Conservation (phyloP, 1,140 invertebrate genomes). For the Andrena cerasifolii region DNA sequence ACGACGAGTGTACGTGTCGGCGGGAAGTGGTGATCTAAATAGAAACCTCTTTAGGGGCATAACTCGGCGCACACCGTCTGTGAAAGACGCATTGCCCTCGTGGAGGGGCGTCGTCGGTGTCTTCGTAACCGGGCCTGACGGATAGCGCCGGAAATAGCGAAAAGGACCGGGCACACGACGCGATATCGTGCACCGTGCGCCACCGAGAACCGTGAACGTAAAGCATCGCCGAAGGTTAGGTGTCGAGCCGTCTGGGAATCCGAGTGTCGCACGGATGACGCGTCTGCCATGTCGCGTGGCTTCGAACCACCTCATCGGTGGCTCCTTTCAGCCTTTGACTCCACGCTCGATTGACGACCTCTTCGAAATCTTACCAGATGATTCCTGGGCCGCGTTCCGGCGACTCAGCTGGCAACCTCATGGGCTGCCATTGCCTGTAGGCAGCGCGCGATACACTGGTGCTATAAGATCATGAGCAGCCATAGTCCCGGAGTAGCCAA, state of each 20-base stretch:
- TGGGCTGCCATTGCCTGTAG: too few relatives aligned
- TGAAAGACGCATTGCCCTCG: constrained; percentile 76
- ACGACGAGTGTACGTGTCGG: constrained; percentile 32
- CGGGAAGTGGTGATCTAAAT: constrained; percentile 75
- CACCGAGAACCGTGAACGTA: constrained; percentile 37
- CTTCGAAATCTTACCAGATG: too few relatives aligned
- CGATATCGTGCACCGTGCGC: constrained; percentile 22
- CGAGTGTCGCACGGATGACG: constrained; percentile 27
- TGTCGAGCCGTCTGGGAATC: constrained; percentile 75
- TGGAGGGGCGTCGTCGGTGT: constrained; percentile 74
- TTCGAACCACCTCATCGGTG: not conserved
- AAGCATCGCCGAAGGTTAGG: constrained; percentile 69
- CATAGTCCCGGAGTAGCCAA: too few relatives aligned
- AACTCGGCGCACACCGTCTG: constrained; percentile 77
- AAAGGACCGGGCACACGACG: constrained; percentile 50
- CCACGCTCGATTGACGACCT: too few relatives aligned
- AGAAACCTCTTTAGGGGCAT: constrained; percentile 80
- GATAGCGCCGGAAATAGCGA: constrained; percentile 81
- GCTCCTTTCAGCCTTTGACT: not conserved
- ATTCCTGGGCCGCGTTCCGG: too few relatives aligned
- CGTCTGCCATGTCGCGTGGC: constrained; percentile 20
- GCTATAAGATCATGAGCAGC: too few relatives aligned
- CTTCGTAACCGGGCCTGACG: constrained; percentile 79
- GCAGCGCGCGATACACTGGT: too few relatives aligned
- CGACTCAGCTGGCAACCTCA: too few relatives aligned